These are phyloP conservation scores for Gulo gulo DNA, from an alignment of 2,113 vertebrate genomes.

Conservation along the genomic window DNA sequence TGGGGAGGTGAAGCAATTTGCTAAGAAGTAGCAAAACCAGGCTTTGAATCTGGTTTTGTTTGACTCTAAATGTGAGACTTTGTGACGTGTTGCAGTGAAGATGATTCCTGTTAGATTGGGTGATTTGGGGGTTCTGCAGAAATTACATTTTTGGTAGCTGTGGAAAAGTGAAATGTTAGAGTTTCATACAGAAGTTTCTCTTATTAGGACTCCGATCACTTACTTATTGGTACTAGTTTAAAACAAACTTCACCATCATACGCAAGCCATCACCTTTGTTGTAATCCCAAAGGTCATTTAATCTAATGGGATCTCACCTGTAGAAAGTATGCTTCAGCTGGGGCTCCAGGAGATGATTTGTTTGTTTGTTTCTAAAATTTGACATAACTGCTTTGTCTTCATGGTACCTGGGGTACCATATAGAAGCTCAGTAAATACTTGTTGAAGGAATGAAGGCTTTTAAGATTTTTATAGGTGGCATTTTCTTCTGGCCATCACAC, in stretches of 20 bases:
- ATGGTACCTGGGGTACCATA: background rate
- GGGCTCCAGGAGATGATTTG: background rate
- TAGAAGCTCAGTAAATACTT: background rate
- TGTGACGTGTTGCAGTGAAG: background rate
- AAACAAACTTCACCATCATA: background rate
- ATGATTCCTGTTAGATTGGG: background rate
- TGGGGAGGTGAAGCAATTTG: background rate
- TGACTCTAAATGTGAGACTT: background rate
- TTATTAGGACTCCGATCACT: background rate
- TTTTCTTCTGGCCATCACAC: constrained; percentile 11
- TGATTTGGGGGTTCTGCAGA: background rate
- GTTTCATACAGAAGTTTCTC: background rate
- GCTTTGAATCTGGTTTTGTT: constrained; percentile 4
- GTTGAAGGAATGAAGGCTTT: background rate
- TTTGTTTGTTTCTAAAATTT: constrained; percentile 37
- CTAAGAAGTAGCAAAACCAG: background rate
- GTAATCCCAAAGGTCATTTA: background rate
- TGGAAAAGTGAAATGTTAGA: background rate
- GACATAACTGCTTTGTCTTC: background rate
- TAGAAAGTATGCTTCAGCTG: background rate
- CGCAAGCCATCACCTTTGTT: background rate
- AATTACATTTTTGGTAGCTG: background rate
- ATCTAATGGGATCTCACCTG: background rate
- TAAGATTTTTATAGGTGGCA: background rate
- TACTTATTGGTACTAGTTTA: background rate